Percentiles rank a stretch among this genome's conserved stretches.
Evolutionary conservation across 2,113 vertebrate species (phyloP).

Genomic region (Tragelaphus buxtoni): DNA sequence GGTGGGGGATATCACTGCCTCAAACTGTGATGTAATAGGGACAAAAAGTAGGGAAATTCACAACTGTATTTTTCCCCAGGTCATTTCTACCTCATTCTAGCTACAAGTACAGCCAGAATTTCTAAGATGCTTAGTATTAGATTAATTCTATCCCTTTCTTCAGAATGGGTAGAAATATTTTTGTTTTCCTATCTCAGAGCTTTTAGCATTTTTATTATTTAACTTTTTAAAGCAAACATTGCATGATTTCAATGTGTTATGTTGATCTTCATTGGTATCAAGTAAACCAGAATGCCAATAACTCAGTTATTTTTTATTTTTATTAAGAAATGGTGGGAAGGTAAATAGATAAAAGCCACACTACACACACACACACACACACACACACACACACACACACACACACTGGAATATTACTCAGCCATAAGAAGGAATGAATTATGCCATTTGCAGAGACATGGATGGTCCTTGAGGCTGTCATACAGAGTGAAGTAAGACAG

Average conservation of each 20-base stretch:
- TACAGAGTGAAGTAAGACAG: too few relatives aligned
- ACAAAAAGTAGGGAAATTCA: not conserved
- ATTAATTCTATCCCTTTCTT: not conserved
- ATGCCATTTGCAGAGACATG: too few relatives aligned
- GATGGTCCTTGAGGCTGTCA: too few relatives aligned
- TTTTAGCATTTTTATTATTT: not conserved
- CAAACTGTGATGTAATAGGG: not conserved
- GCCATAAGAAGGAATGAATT: too few relatives aligned
- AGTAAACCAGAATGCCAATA: not conserved
- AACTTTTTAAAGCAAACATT: not conserved
- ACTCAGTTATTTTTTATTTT: not conserved
- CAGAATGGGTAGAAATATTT: not conserved
- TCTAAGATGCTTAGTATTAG: not conserved
- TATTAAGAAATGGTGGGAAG: not conserved
- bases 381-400: too few relatives aligned
- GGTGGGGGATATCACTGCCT: not conserved
- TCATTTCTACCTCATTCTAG: constrained; percentile 3
- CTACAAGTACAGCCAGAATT: not conserved
- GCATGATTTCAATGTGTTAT: not conserved
- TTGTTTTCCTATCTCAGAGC: not conserved
- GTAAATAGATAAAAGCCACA: not conserved
- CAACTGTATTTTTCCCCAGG: not conserved
- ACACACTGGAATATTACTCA: too few relatives aligned
- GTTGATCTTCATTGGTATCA: not conserved
- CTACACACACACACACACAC: too few relatives aligned